Base-by-base conservation (phyloP, 2,797 vertebrate genomes). In the Oreochromis grahami region DNA sequence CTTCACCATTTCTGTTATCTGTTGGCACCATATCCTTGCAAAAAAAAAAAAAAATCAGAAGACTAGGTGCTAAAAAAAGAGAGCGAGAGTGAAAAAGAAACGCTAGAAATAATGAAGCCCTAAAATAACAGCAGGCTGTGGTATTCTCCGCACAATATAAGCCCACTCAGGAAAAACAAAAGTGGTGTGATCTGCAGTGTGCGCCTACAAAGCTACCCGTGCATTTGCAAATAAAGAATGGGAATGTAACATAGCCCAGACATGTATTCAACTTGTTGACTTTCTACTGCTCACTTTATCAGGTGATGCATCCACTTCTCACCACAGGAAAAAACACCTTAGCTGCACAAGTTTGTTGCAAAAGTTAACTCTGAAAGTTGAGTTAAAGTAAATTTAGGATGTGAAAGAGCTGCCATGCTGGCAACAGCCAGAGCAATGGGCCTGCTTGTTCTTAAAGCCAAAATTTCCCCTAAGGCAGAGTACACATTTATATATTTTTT, bases 301-400 rank as follows among this genome's bases (percentile, higher is more conserved):
- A 86, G 81, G 77, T 55, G 78, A 83, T 88, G 83, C 82, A 91
- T 81, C 80, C 82, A n/a, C 85, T 87, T 82, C 80, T 80, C 80
- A 77, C 45, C 19, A 55, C 43, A 85, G 60, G 70, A 77, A 86
- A 93, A 93, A 93, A 92, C 86, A 91, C 93, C 87, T 92, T 68
- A 93, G 86, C 89, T 92, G 63, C 60, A 90, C 88, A 93, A 79
- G 53, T 94, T 93, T 94, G 81, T 90, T 89, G 76, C 70, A 53
- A 85, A 94, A 94, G 90, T 91, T 84, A 72, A 82, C 88, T 85
- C 82, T 68, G 74, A 53, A 63, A 83, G 58, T 68, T 53, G 32
- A 77, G 53, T 51, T 76, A 19, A 68, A 48, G 56, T 81, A 83
- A 68, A 85, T 86, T 81, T 76, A 84, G 78, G 74, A 88, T 86